Conservation (phyloP, 2,113 vertebrate genomes). For the Pelmatolapia mariae region DNA sequence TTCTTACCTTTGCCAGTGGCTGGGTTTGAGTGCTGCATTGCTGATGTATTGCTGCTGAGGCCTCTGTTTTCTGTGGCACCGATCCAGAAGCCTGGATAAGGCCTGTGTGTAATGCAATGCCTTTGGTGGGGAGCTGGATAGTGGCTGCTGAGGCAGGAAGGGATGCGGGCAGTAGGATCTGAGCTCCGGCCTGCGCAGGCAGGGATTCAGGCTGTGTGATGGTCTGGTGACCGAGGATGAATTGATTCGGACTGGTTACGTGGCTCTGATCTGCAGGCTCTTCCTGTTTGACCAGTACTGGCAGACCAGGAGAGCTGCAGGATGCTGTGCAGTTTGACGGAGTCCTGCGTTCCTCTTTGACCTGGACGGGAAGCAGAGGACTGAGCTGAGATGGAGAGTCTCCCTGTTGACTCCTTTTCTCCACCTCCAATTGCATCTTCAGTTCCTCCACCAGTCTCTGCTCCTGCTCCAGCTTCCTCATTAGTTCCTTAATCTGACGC, state of each 20-base stretch:
- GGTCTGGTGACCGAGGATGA: slow-evolving; percentile 73
- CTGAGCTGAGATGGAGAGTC: slow-evolving; percentile 43
- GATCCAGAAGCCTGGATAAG: slow-evolving; percentile 72
- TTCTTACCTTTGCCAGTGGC: slow-evolving; percentile 79
- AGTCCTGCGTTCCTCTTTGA: slow-evolving; percentile 59
- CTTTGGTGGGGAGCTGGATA: slow-evolving; percentile 74
- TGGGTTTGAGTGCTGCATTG: slow-evolving; percentile 66
- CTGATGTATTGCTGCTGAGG: slow-evolving; percentile 58
- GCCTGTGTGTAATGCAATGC: slow-evolving; percentile 71
- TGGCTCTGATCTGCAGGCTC: slow-evolving; percentile 16
- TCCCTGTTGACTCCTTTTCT: slow-evolving; percentile 84
- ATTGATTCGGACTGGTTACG: slow-evolving; percentile 60
- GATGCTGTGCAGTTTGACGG: slow-evolving; percentile 34
- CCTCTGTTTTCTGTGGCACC: slow-evolving; percentile 70
- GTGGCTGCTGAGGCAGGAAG: slow-evolving; percentile 70
- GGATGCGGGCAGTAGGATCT: slow-evolving; percentile 78
- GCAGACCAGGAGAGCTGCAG: slow-evolving; percentile 10
- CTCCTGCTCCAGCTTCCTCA: slow-evolving; percentile 90
- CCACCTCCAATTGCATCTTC: slow-evolving; percentile 94
- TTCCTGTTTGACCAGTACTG: slow-evolving; percentile 55
- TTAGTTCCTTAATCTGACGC: slow-evolving; percentile 93
- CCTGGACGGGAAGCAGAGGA: neutral
- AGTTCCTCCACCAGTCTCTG: slow-evolving; percentile 93
- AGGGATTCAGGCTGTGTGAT: slow-evolving; percentile 65
- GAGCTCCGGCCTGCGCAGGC: slow-evolving; percentile 69